Conservation (phyloP, 2,797 vertebrate species). For the Enoplosus armatus region DNA sequence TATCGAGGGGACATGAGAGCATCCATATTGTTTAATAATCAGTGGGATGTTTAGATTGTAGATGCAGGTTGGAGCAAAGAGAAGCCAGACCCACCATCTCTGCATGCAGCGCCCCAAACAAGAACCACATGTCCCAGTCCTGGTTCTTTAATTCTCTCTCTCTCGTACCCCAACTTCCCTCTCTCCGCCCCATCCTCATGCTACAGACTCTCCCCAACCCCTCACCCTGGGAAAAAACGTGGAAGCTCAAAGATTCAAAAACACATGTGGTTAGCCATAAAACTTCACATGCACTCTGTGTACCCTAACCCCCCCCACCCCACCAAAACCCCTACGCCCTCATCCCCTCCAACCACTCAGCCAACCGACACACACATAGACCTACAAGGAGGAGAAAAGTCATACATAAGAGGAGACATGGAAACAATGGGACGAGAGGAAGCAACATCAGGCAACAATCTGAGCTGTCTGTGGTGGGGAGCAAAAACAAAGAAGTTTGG, state of each 20-base stretch:
- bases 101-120: constrained; percentile 79
- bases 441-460: constrained; percentile 78
- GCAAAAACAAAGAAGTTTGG: constrained; percentile 70
- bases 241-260: constrained; percentile 80
- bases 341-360: constrained; percentile 48
- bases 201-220: constrained; percentile 65
- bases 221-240: constrained; percentile 77
- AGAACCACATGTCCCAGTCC: constrained; percentile 82
- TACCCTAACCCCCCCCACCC: constrained; percentile 56
- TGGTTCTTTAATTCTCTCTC: constrained; percentile 57
- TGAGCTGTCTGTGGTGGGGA: constrained; percentile 67
- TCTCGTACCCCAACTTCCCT: constrained; percentile 55
- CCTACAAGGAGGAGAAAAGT: constrained; percentile 64
- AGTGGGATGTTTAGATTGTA: constrained; percentile 81
- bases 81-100: constrained; percentile 77
- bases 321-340: constrained; percentile 28
- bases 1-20: constrained; percentile 53
- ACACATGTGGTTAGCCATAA: constrained; percentile 86
- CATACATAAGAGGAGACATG: constrained; percentile 64
- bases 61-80: constrained; percentile 75
- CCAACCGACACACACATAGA: constrained; percentile 42
- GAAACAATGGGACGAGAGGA: constrained; percentile 79
- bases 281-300: constrained; percentile 81
- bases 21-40: constrained; percentile 79
- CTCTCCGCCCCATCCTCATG: constrained; percentile 64